Conservation (phyloP, 2,113 vertebrate genomes). For the Ovis canadensis region DNA sequence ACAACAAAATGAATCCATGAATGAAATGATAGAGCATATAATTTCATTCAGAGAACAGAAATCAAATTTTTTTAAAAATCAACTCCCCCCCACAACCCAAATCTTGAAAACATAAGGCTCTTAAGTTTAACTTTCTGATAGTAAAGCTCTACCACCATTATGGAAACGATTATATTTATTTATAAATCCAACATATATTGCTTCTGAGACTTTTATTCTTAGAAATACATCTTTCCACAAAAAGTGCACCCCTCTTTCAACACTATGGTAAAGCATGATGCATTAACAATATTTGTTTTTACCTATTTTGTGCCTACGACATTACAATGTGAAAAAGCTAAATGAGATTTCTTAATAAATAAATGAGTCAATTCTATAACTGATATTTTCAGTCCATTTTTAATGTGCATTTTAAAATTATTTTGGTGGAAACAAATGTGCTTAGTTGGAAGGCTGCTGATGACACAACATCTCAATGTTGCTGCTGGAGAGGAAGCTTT, state of each 20-base stretch:
- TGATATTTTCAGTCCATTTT: neutral
- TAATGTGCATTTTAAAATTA: neutral
- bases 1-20: conserved; percentile 30
- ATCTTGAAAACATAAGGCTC: conserved; percentile 52
- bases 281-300: neutral
- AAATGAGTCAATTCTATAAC: neutral
- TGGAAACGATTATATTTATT: conserved; percentile 44
- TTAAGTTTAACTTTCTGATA: conserved; percentile 62
- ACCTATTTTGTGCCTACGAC: neutral
- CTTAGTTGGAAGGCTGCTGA: neutral
- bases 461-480: neutral
- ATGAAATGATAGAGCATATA: conserved; percentile 4
- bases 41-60: neutral
- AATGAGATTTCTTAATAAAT: neutral
- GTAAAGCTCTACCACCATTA: conserved; percentile 49
- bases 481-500: neutral
- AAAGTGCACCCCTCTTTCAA: conserved; percentile 55
- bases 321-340: neutral
- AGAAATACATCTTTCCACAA: conserved; percentile 64
- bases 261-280: neutral
- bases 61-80: conserved; percentile 8
- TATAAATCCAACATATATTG: neutral
- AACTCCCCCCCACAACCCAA: neutral
- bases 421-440: conserved; percentile 33
- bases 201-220: neutral